A percentile compares a stretch with the other conserved stretches of the same genome.
These are phyloP conservation scores for Drosophila longiperda DNA, from an alignment of 2,888 invertebrate genomes.

Conservation along the genomic window DNA sequence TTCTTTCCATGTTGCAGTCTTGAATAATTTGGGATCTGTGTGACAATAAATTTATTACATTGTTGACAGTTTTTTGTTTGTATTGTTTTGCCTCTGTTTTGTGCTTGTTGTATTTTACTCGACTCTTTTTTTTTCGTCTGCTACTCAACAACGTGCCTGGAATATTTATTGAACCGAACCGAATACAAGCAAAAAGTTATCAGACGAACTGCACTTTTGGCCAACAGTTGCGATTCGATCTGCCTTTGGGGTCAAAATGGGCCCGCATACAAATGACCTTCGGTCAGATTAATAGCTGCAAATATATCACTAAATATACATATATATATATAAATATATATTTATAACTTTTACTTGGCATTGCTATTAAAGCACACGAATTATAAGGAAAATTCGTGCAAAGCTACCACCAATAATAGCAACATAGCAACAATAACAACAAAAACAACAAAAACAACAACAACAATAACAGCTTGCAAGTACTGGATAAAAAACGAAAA, in stretches of 20 bases:
- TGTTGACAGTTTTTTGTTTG: constrained; percentile 14
- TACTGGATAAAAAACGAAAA: constrained; percentile 71
- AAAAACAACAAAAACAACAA: constrained; percentile 20
- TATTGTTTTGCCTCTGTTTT: constrained; percentile 9
- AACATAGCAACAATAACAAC: constrained; percentile 20
- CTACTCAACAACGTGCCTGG: constrained; percentile 36
- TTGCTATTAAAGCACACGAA: constrained; percentile 50
- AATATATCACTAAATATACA: constrained; percentile 31
- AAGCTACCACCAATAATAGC: constrained; percentile 12
- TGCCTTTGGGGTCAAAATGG: constrained; percentile 20
- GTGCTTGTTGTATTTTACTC: not conserved
- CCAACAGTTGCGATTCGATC: constrained; percentile 19
- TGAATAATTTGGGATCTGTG: constrained; percentile 12
- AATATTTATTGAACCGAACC: constrained; percentile 34
- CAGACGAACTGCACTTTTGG: constrained; percentile 14
- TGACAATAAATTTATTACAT: constrained; percentile 19
- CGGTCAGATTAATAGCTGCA: constrained; percentile 48
- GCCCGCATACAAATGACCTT: constrained; percentile 24
- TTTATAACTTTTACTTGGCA: constrained; percentile 43
- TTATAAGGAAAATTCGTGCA: constrained; percentile 59
- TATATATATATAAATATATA: not conserved
- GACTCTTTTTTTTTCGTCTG: constrained; percentile 2
- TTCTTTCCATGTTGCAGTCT: constrained; percentile 41
- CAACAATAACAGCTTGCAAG: constrained; percentile 5
- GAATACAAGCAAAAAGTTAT: constrained; percentile 7